A percentile compares a stretch with the other conserved stretches of the same genome.
Evolutionary conservation across 2,797 vertebrate species (phyloP).

Genomic region (Coregonus ussuriensis): DNA sequence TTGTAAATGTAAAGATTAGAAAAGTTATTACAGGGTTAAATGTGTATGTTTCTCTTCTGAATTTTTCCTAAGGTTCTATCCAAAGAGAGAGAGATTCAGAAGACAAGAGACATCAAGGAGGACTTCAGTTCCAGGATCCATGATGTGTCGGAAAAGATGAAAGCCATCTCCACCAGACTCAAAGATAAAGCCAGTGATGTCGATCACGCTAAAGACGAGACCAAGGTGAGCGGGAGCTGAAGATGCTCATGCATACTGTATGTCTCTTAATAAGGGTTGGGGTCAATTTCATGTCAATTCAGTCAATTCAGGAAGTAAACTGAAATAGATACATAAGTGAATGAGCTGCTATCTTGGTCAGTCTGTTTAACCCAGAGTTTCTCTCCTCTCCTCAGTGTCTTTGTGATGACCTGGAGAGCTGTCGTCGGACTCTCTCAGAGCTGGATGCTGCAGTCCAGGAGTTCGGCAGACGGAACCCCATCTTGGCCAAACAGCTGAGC

Average conservation of each 20-base stretch:
- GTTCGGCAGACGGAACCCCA: constrained; percentile 85
- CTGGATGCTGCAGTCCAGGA: constrained; percentile 87
- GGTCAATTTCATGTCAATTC: too few relatives aligned
- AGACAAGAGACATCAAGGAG: constrained; percentile 85
- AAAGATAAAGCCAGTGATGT: constrained; percentile 89
- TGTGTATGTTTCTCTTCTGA: not conserved
- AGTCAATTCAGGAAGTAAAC: not conserved
- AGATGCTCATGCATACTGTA: not conserved
- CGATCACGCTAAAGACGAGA: constrained; percentile 86
- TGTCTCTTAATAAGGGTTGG: not conserved
- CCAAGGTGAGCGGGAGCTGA: constrained; percentile 78
- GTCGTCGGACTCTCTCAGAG: constrained; percentile 84
- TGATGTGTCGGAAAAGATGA: constrained; percentile 84
- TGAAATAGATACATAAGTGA: not conserved
- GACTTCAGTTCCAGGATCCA: constrained; percentile 86
- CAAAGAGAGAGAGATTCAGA: constrained; percentile 89
- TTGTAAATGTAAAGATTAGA: not conserved
- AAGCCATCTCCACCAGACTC: constrained; percentile 82
- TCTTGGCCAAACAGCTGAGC: constrained; percentile 85
- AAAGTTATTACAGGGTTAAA: not conserved
- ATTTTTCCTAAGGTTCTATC: constrained; percentile 82
- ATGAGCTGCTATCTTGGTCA: not conserved
- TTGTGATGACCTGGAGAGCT: constrained; percentile 86
- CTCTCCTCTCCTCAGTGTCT: constrained; percentile 73
- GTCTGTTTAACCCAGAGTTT: not conserved